These are phyloP conservation scores for Diaphora mendica DNA, from an alignment of 2,888 invertebrate genomes.

Conservation along the genomic window DNA sequence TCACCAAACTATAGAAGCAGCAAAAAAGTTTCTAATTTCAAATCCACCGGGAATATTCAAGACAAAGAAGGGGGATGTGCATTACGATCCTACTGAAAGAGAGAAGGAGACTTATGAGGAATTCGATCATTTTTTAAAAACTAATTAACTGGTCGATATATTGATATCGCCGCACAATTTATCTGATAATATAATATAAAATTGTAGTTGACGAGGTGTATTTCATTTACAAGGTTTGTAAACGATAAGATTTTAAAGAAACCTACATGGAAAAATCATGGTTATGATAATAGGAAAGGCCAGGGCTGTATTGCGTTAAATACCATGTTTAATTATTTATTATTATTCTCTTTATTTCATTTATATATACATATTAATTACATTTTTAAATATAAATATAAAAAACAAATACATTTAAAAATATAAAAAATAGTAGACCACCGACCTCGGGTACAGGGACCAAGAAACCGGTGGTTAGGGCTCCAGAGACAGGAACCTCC, in stretches of 20 bases:
- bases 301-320: neutral
- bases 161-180: neutral
- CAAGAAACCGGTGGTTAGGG: too few relatives aligned
- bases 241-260: neutral
- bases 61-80: conserved; percentile 64
- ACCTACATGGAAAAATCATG: neutral
- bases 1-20: conserved; percentile 79
- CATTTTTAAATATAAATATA: too few relatives aligned
- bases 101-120: conserved; percentile 86
- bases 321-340: neutral
- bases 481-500: too few relatives aligned
- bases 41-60: conserved; percentile 87
- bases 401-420: too few relatives aligned
- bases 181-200: neutral
- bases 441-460: too few relatives aligned
- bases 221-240: neutral
- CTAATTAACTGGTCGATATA: conserved; percentile 61
- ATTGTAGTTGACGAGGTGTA: neutral
- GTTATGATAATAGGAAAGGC: neutral
- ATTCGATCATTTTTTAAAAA: conserved; percentile 85
- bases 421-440: too few relatives aligned
- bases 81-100: conserved; percentile 84
- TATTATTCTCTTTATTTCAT: too few relatives aligned
- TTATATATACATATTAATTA: too few relatives aligned
- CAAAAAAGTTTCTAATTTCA: conserved; percentile 82